Evolutionary conservation across 2,888 invertebrate genomes (phyloP).

Genomic region (Seira ritae): DNA sequence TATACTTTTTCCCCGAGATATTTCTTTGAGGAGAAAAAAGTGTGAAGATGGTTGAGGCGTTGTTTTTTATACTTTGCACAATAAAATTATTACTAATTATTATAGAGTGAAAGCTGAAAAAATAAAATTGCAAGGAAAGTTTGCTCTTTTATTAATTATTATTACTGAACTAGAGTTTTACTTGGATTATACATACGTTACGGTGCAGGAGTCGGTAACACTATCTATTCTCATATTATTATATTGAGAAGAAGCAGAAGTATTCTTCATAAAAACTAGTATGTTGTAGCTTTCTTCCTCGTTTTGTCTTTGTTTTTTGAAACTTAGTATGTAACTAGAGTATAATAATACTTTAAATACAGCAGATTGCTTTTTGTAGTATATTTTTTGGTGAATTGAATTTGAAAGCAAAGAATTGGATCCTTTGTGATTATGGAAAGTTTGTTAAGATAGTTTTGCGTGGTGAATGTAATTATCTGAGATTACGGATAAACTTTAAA

Average conservation of each 20-base stretch:
- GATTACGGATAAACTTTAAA: too few species aligned
- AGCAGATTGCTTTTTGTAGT: neutral
- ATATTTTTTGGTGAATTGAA: conserved; percentile 16
- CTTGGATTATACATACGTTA: neutral
- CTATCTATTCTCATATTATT: conserved; percentile 10
- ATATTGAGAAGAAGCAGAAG: neutral
- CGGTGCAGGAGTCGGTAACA: conserved; percentile 19
- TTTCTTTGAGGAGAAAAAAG: neutral
- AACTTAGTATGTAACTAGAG: neutral
- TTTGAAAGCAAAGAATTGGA: conserved; percentile 36
- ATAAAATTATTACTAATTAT: neutral
- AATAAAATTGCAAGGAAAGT: neutral
- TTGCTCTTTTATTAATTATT: too few species aligned
- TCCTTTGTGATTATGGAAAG: conserved; percentile 30
- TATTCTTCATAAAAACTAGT: neutral
- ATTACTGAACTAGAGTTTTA: too few species aligned
- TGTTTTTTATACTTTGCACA: conserved; percentile 19
- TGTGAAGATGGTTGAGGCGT: conserved; percentile 16
- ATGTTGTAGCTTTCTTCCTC: neutral
- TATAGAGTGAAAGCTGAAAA: neutral
- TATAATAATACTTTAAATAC: neutral
- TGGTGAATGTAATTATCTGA: conserved; percentile 5
- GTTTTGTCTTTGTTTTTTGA: neutral
- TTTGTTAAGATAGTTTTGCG: neutral
- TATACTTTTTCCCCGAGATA: conserved; percentile 31